A percentile compares a stretch with the other conserved stretches of the same genome.
Conservation (phyloP, 2,888 invertebrate species). For the Nomada ruficornis region DNA sequence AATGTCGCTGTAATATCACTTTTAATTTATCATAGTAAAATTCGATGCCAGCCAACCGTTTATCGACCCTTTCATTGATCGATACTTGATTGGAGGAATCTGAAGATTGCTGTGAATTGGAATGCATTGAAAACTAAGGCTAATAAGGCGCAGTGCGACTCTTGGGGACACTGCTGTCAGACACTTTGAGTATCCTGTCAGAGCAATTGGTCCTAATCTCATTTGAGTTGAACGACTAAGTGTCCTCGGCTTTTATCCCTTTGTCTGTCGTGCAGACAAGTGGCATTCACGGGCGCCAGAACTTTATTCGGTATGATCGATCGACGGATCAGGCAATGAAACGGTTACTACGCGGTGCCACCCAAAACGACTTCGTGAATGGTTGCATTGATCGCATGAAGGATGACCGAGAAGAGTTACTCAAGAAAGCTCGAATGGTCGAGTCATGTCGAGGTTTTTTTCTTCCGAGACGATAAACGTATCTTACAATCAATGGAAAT, state of each 20-base stretch:
- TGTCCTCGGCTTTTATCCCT: slow-evolving; percentile 72
- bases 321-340: slow-evolving; percentile 62
- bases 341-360: slow-evolving; percentile 50
- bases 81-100: not conserved
- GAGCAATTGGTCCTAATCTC: slow-evolving; percentile 79
- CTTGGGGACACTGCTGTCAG: slow-evolving; percentile 65
- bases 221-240: slow-evolving; percentile 71
- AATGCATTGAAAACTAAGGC: slow-evolving; percentile 15
- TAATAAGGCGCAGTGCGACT: slow-evolving; percentile 33
- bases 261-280: slow-evolving; percentile 67
- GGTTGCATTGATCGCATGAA: slow-evolving; percentile 41
- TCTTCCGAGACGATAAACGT: not conserved
- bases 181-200: slow-evolving; percentile 72
- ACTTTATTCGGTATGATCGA: slow-evolving; percentile 70
- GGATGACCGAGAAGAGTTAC: slow-evolving; percentile 20
- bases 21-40: not conserved
- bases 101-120: slow-evolving; percentile 32
- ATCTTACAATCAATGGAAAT: slow-evolving; percentile 2
- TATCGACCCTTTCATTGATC: not conserved
- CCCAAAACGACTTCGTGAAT: slow-evolving; percentile 53
- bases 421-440: slow-evolving; percentile 3
- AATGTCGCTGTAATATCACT: too few relatives aligned
- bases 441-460: not conserved
- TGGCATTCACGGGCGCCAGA: slow-evolving; percentile 71
- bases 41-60: not conserved